phyloP scores from a whole-genome alignment of 2,797 vertebrate genomes.

The Lepilemur septentrionalis region DNA sequence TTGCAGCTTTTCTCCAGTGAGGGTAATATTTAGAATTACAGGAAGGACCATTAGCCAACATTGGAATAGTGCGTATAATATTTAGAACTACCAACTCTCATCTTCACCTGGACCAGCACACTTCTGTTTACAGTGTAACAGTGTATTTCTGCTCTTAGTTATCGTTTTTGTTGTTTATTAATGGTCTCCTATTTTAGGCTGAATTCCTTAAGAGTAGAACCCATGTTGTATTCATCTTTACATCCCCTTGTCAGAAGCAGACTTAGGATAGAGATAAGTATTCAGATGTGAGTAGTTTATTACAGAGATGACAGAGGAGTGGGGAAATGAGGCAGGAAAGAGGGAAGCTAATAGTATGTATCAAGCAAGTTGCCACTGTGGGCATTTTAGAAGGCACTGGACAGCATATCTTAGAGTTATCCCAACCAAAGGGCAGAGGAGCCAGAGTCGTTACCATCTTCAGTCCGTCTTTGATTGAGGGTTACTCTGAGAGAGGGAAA shows the following conservation, averaged over 20 bases:
- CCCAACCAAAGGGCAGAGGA: background rate
- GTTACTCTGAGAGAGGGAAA: background rate
- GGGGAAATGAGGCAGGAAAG: background rate
- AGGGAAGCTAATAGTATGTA: background rate
- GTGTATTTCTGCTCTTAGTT: background rate
- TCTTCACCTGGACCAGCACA: background rate
- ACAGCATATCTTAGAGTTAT: background rate
- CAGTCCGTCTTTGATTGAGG: background rate
- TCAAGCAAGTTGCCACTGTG: background rate
- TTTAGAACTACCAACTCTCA: background rate
- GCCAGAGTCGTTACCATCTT: background rate
- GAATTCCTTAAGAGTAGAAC: background rate
- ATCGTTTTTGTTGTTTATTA: slow-evolving; percentile 17
- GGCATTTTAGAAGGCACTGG: background rate
- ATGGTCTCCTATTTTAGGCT: background rate
- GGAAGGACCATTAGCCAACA: background rate
- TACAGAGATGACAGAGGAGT: background rate
- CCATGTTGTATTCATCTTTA: background rate
- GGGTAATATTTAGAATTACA: background rate
- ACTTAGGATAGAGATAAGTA: background rate
- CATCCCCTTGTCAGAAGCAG: background rate
- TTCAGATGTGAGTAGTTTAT: background rate
- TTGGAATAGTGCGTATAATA: background rate
- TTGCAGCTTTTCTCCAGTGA: background rate
- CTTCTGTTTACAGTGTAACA: background rate